phyloP scores from a whole-genome alignment of 2,888 invertebrate genomes.

The Rhaphigaster nebulosa region DNA sequence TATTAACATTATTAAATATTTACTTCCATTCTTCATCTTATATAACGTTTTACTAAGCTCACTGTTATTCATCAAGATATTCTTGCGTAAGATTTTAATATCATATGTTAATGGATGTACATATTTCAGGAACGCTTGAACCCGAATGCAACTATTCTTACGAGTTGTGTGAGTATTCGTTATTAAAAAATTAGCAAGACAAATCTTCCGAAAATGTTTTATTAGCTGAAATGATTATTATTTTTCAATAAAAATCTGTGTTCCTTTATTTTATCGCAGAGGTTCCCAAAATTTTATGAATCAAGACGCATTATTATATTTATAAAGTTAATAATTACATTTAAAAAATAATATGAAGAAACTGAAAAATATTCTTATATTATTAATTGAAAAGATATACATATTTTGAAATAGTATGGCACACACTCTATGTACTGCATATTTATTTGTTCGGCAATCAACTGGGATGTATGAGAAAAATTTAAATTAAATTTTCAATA shows the following conservation, averaged over 20 bases:
- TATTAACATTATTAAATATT: background rate
- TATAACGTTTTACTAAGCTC: background rate
- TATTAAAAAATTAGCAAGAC: slow-evolving; percentile 25
- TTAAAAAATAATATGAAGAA: background rate
- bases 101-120: slow-evolving; percentile 14
- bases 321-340: background rate
- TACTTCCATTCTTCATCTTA: background rate
- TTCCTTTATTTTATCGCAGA: background rate
- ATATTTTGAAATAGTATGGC: background rate
- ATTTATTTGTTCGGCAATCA: too few relatives aligned
- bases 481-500: too few relatives aligned
- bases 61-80: background rate
- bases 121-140: slow-evolving; percentile 48
- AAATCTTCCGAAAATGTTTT: background rate
- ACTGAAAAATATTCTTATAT: background rate
- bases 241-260: background rate
- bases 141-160: slow-evolving; percentile 48
- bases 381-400: background rate
- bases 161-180: slow-evolving; percentile 43
- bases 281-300: background rate
- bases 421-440: background rate
- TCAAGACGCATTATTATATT: background rate
- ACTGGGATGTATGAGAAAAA: background rate
- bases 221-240: background rate
- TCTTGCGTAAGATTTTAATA: slow-evolving; percentile 1